A percentile compares a stretch with the other conserved stretches of the same genome.
phyloP scores from a whole-genome alignment of 2,888 invertebrate genomes.

The Mythimna impura region DNA sequence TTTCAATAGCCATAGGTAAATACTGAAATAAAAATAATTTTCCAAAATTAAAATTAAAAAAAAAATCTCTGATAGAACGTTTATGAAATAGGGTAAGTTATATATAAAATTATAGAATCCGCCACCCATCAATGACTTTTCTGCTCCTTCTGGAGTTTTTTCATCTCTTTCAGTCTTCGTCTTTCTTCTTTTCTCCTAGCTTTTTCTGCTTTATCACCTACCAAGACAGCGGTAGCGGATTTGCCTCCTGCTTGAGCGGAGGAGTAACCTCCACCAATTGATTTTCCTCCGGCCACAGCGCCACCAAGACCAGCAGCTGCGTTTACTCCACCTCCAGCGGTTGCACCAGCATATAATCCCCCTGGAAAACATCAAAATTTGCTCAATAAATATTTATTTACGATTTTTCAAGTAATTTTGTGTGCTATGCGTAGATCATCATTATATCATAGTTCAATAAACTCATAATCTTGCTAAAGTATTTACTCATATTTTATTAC shows the following conservation, averaged over 20 bases:
- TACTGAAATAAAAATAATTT: constrained; percentile 50
- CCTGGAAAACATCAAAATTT: constrained; percentile 73
- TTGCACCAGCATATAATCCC: constrained; percentile 91
- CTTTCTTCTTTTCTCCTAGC: constrained; percentile 77
- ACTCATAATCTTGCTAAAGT: not conserved
- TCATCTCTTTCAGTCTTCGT: constrained; percentile 69
- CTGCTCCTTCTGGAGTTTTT: constrained; percentile 60
- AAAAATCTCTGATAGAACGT: constrained; percentile 39
- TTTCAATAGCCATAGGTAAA: constrained; percentile 41
- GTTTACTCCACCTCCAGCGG: constrained; percentile 89
- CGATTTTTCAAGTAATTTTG: no score
- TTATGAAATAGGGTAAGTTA: constrained; percentile 39
- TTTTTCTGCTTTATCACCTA: constrained; percentile 77
- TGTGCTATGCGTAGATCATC: not conserved
- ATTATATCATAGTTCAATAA: not conserved
- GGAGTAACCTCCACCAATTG: constrained; percentile 83
- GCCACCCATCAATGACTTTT: constrained; percentile 51
- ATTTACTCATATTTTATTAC: not conserved
- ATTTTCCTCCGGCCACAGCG: constrained; percentile 77
- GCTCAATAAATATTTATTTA: not conserved
- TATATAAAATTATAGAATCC: constrained; percentile 9
- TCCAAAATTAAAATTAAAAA: constrained; percentile 9
- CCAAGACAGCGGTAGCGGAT: constrained; percentile 79
- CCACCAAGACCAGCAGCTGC: constrained; percentile 90
- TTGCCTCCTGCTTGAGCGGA: constrained; percentile 81